Percentiles rank a stretch among this genome's conserved stretches.
Evolutionary conservation across 2,113 vertebrate genomes (phyloP).

Genomic region (Fregata magnificens): DNA sequence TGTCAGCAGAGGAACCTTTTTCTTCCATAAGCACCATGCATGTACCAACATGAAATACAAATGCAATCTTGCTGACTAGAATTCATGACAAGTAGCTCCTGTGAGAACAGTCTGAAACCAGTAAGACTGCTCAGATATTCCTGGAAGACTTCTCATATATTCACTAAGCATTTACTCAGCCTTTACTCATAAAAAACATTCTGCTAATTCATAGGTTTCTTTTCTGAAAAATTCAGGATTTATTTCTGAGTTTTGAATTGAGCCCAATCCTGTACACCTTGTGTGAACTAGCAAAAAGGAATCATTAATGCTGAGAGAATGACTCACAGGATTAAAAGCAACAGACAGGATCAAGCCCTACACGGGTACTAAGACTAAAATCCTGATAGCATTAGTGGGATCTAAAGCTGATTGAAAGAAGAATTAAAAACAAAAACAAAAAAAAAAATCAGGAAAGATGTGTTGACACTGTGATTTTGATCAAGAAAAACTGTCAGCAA

Average conservation of each 20-base stretch:
- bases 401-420: not conserved
- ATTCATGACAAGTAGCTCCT: slow-evolving; percentile 50
- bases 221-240: not conserved
- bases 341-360: not conserved
- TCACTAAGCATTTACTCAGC: slow-evolving; percentile 3
- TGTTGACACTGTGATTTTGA: not conserved
- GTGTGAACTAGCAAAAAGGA: not conserved
- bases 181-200: not conserved
- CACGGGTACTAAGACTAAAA: not conserved
- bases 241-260: not conserved
- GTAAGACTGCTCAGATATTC: not conserved
- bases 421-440: not conserved
- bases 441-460: not conserved
- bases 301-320: not conserved
- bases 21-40: slow-evolving; percentile 50
- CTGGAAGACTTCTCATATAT: not conserved
- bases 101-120: slow-evolving; percentile 33
- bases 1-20: slow-evolving; percentile 50
- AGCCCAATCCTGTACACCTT: not conserved
- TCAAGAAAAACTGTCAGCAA: not conserved
- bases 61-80: slow-evolving; percentile 28
- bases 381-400: not conserved
- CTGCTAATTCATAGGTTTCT: not conserved
- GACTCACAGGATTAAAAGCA: not conserved
- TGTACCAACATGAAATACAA: slow-evolving; percentile 57